A percentile compares a stretch with the other conserved stretches of the same genome.
These are phyloP conservation scores for Agapornis canus DNA, from an alignment of 2,797 vertebrate genomes.

Conservation along the genomic window DNA sequence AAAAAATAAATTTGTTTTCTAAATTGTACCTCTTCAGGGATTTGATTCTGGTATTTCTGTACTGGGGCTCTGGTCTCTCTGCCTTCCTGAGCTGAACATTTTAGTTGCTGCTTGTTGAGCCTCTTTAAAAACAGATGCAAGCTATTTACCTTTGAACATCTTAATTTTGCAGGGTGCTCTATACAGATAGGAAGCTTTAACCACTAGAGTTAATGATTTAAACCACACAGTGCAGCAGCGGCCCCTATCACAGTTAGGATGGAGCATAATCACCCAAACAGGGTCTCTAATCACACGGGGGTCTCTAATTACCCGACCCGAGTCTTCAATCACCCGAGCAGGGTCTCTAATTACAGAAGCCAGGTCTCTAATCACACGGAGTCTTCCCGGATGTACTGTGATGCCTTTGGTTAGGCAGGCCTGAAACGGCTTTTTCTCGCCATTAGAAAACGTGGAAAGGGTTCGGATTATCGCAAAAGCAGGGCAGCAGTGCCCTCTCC, in stretches of 20 bases:
- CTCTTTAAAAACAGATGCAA: rapidly evolving
- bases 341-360: not conserved
- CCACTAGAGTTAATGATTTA: not conserved
- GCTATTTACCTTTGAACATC: rapidly evolving
- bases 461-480: not conserved
- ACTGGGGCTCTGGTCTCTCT: not conserved
- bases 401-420: not conserved
- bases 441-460: rapidly evolving
- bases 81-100: not conserved
- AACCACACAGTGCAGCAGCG: rapidly evolving
- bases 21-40: not conserved
- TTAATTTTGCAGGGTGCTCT: not conserved
- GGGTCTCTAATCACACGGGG: not conserved
- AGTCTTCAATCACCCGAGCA: rapidly evolving
- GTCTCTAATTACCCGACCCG: not conserved
- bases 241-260: not conserved
- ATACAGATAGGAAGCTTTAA: rapidly evolving
- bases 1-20: not conserved
- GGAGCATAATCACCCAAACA: rapidly evolving
- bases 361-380: rapidly evolving
- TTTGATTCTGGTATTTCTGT: not conserved
- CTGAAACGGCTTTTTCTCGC: not conserved
- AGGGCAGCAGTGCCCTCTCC: conserved; percentile 47
- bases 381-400: rapidly evolving
- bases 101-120: not conserved